phyloP scores from a whole-genome alignment of 2,113 vertebrate species.

The Chloebia gouldiae region DNA sequence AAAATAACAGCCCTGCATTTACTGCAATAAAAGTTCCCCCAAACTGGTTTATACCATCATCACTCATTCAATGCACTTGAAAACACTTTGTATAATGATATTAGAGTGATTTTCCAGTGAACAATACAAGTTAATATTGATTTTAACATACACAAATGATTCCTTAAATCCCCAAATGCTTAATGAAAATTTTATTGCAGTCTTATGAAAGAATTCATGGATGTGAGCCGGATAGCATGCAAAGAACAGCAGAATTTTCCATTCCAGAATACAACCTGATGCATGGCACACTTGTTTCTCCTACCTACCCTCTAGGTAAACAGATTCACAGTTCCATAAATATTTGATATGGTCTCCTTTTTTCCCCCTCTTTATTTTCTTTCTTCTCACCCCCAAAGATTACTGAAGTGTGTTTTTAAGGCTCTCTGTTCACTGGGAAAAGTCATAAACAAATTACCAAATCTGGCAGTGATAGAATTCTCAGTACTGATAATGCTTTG shows the following conservation, averaged over 20 bases:
- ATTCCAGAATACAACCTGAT: background rate
- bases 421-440: background rate
- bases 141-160: constrained; percentile 10
- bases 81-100: constrained; percentile 9
- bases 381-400: background rate
- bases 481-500: background rate
- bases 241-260: background rate
- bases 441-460: background rate
- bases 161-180: background rate
- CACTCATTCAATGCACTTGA: constrained; percentile 3
- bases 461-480: background rate
- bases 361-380: accelerated
- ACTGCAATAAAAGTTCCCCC: constrained; percentile 46
- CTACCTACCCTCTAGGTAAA: background rate
- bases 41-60: constrained; percentile 48
- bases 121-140: constrained; percentile 22
- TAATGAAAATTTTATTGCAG: background rate
- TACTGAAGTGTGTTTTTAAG: background rate
- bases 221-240: background rate
- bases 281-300: background rate
- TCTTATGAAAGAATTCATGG: background rate
- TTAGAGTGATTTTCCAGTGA: constrained; percentile 15
- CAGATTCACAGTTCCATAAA: background rate
- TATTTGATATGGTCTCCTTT: background rate
- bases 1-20: constrained; percentile 43